These are phyloP conservation scores for Sphenopsis melanotis DNA, from an alignment of 2,797 vertebrate genomes.

Conservation along the genomic window DNA sequence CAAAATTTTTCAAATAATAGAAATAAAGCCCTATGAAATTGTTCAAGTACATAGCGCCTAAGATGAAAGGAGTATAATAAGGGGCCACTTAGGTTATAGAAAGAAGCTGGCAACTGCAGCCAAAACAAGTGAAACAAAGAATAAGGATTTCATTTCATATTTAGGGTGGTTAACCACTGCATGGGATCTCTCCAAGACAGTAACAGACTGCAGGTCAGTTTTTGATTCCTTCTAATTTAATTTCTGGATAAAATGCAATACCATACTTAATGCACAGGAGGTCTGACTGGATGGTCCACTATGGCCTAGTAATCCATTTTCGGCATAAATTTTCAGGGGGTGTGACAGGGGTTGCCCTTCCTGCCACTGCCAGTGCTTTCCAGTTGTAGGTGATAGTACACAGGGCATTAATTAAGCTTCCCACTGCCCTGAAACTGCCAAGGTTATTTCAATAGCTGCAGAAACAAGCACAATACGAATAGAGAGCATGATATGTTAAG, in stretches of 20 bases:
- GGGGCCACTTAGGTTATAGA: fast-evolving
- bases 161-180: not conserved
- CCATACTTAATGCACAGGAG: not conserved
- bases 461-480: not conserved
- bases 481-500: not conserved
- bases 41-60: not conserved
- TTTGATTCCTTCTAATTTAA: not conserved
- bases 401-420: not conserved
- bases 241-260: not conserved
- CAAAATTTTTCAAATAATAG: not conserved
- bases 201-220: not conserved
- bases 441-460: not conserved
- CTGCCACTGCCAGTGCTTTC: not conserved
- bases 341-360: not conserved
- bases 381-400: not conserved
- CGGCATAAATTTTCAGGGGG: not conserved
- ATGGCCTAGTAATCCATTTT: not conserved
- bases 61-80: not conserved
- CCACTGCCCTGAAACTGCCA: not conserved
- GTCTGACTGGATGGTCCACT: not conserved
- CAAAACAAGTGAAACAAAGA: not conserved
- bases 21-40: not conserved
- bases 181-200: not conserved
- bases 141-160: not conserved
- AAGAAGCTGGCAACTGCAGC: not conserved